Evolutionary conservation across 2,113 vertebrate genomes (phyloP), one percentile per base, ranked within the genome.

Genomic region (Ictalurus furcatus): DNA sequence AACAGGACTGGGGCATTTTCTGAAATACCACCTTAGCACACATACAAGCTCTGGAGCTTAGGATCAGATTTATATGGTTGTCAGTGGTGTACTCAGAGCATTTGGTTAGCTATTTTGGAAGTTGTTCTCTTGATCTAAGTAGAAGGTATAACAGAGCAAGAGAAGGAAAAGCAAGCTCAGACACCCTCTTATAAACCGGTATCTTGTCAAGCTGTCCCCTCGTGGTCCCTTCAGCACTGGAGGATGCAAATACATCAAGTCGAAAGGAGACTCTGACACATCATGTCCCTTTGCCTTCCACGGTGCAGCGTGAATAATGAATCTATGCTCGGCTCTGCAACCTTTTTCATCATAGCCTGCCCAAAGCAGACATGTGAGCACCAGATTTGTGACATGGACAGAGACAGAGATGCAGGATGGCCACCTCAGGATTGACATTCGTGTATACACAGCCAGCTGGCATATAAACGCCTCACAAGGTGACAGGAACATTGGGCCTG

Each of bases 291-390:
- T 23, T 88, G 54, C 92, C 91, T 94, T 88, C 92, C 92, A 91
- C 88, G 83, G 86, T 89, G 86, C 84, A 86, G 90, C 92, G 89
- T 94, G 94, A 95, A 95, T 95, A 95, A 95, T 95, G 91, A 93
- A 92, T 90, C 92, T 89, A 89, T 88, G 91, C 92, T 92, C 86
- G 91, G 90, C 69, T 84, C 89, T 63, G 86, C 91, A 69, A 92
- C 89, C 79, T 92, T 90, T 91, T 93, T 95, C 91, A 92, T 94
- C 91, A 91, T 25, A 54, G 74, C 91, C 84, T 89, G 88, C 86
- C 88, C 90, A 59, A 88, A 90, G 92, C 92, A 90, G 92, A 91
- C 91, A 91, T 69, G 88, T 85, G 90, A 74, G 88, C 90, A 89
- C 90, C 93, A 91, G 90, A 88, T 90, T 90, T 89, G 65, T 86